These are phyloP conservation scores for Gadus macrocephalus DNA, from an alignment of 2,113 vertebrate genomes.

Conservation along the genomic window DNA sequence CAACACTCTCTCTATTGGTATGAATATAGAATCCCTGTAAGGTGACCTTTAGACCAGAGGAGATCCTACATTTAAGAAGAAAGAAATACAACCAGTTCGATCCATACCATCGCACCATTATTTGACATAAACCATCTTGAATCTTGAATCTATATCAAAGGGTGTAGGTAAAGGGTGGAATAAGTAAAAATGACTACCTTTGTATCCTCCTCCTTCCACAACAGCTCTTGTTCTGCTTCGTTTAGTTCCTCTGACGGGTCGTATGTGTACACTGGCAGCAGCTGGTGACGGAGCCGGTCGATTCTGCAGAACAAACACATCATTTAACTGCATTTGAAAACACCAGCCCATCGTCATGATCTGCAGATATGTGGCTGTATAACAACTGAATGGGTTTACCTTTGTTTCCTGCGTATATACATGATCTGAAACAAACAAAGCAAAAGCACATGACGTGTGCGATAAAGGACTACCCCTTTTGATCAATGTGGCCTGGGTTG, in stretches of 20 bases:
- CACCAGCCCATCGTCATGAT: background rate
- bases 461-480: background rate
- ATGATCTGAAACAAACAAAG: conserved; percentile 74
- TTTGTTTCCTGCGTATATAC: conserved; percentile 85
- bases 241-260: conserved; percentile 90
- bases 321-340: background rate
- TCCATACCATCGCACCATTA: too few species aligned
- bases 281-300: conserved; percentile 87
- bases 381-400: conserved; percentile 63
- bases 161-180: too few species aligned
- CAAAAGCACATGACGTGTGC: background rate
- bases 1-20: too few species aligned
- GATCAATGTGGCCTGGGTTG: too few species aligned
- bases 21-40: too few species aligned
- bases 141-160: too few species aligned
- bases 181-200: conserved; percentile 66
- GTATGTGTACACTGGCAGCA: conserved; percentile 91
- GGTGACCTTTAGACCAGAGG: too few species aligned
- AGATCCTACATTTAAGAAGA: too few species aligned
- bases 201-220: conserved; percentile 81
- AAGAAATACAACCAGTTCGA: too few species aligned
- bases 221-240: conserved; percentile 87
- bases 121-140: too few species aligned
- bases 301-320: conserved; percentile 63
- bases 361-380: too few species aligned